Evolutionary conservation across 2,888 invertebrate genomes (phyloP).

Genomic region (Brachypterus glaber): DNA sequence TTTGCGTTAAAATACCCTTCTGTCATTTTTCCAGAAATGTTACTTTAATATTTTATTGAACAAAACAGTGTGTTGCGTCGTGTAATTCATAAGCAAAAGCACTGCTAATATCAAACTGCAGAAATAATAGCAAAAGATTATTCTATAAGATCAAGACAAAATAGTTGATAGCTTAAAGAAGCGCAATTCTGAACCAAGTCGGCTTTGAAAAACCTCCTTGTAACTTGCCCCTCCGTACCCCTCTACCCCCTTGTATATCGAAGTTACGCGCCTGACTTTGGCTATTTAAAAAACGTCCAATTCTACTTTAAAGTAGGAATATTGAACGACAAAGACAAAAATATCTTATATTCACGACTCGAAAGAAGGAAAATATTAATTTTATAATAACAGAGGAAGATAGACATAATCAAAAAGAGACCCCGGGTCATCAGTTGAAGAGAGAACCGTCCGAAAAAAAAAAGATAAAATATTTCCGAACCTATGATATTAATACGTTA

Average conservation of each 20-base stretch:
- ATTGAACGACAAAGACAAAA: constrained; percentile 30
- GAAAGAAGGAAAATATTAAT: constrained; percentile 35
- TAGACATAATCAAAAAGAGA: constrained; percentile 22
- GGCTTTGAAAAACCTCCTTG: no score
- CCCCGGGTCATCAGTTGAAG: constrained; percentile 31
- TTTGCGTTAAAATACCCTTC: no score
- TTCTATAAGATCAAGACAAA: no score
- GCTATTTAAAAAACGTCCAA: constrained; percentile 30
- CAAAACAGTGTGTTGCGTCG: no score
- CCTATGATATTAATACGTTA: constrained; percentile 39
- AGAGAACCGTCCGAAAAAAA: neutral
- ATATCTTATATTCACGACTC: constrained; percentile 27
- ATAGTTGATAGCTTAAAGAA: no score
- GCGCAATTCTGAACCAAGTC: no score
- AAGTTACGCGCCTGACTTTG: constrained; percentile 6
- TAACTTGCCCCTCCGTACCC: neutral
- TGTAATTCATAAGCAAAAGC: no score
- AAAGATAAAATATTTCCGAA: constrained; percentile 14
- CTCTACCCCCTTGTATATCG: neutral
- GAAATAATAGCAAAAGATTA: no score
- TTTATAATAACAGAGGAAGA: no score
- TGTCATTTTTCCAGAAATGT: no score
- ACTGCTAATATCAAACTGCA: no score
- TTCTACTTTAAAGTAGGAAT: constrained; percentile 34
- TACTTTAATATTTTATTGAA: no score